These are phyloP conservation scores for Ceratosolen solmsi DNA, from an alignment of 1,140 invertebrate species.

Conservation along the genomic window DNA sequence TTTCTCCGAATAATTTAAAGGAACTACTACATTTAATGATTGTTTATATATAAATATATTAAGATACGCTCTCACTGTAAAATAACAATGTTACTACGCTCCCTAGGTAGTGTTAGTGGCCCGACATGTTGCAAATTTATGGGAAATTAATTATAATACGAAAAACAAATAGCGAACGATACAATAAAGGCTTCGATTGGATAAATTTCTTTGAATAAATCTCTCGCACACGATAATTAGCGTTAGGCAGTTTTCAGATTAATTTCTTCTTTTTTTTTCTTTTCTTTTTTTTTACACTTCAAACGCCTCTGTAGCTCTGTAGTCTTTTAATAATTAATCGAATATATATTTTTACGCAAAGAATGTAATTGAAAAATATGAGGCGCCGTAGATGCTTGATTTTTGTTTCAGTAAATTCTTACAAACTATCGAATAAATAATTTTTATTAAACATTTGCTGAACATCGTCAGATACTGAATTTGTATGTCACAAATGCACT, in stretches of 20 bases:
- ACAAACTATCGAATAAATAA: background rate
- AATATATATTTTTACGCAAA: background rate
- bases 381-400: background rate
- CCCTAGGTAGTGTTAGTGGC: too few relatives aligned
- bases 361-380: background rate
- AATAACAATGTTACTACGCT: background rate
- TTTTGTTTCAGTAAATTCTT: background rate
- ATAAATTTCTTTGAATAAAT: background rate
- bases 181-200: too few relatives aligned
- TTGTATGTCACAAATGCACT: constrained; percentile 36
- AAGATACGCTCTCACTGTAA: background rate
- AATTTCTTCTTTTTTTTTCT: too few relatives aligned
- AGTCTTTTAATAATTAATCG: constrained; percentile 5
- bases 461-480: constrained; percentile 9
- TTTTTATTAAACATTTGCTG: background rate
- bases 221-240: background rate
- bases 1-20: background rate
- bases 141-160: too few relatives aligned
- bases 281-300: background rate
- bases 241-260: background rate
- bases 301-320: background rate
- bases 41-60: background rate
- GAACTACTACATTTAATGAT: background rate
- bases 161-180: too few relatives aligned
- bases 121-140: too few relatives aligned